phyloP scores from a whole-genome alignment of 2,113 vertebrate genomes.

The Sigmodon hispidus region DNA sequence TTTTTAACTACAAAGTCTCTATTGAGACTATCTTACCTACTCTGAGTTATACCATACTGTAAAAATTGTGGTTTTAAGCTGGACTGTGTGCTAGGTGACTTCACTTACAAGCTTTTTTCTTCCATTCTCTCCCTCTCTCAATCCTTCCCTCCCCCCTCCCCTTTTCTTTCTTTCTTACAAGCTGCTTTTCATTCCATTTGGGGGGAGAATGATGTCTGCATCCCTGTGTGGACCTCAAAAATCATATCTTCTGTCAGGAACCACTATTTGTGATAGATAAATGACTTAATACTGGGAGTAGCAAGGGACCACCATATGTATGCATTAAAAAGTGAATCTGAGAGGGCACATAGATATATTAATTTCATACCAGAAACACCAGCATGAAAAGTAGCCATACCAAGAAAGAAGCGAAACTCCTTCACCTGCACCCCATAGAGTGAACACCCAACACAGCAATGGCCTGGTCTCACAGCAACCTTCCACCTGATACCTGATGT shows the following conservation, averaged over 20 bases:
- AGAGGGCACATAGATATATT: background rate
- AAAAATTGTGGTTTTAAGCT: background rate
- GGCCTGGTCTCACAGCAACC: no score
- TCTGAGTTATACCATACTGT: background rate
- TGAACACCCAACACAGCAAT: no score
- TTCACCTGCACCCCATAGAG: background rate
- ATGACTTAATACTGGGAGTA: background rate
- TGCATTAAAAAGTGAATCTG: background rate
- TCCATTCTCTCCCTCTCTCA: background rate
- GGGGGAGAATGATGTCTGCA: background rate
- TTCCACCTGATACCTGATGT: background rate
- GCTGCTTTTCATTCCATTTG: background rate
- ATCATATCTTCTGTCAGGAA: background rate
- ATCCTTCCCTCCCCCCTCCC: no score
- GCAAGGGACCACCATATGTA: background rate
- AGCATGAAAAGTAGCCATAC: background rate
- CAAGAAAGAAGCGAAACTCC: background rate
- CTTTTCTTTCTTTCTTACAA: background rate
- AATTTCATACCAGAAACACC: background rate
- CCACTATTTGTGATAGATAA: background rate
- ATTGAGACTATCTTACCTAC: background rate
- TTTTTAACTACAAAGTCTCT: background rate
- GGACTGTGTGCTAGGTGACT: background rate
- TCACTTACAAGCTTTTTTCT: background rate
- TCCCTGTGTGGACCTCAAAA: background rate